These are phyloP conservation scores for Dynastes maya DNA, from an alignment of 2,888 invertebrate species.

Conservation along the genomic window DNA sequence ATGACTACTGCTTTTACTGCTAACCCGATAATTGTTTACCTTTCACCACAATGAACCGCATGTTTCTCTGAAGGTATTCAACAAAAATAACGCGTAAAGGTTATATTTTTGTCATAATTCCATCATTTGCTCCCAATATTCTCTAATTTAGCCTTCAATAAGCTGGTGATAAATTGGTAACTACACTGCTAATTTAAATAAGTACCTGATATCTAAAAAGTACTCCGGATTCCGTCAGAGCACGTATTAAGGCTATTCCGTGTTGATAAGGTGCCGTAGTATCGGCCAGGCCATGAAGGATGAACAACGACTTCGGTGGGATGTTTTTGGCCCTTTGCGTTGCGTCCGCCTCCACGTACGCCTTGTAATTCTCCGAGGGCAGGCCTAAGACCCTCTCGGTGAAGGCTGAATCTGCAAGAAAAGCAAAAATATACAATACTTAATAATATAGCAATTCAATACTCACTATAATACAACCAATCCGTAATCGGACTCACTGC, in stretches of 20 bases:
- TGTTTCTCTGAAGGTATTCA: no score
- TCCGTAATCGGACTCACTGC: conserved; percentile 96
- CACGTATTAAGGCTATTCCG: conserved; percentile 90
- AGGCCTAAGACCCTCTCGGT: conserved; percentile 95
- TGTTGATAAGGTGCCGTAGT: conserved; percentile 95
- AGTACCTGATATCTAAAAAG: conserved; percentile 93
- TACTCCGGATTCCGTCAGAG: conserved; percentile 89
- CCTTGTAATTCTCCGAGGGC: conserved; percentile 90
- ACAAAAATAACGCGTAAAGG: no score
- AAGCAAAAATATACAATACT: neutral
- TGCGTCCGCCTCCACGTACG: conserved; percentile 94
- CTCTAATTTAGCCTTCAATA: no score
- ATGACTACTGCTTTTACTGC: no score
- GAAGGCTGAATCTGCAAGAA: conserved; percentile 88
- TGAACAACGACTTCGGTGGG: conserved; percentile 88
- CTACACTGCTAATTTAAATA: neutral
- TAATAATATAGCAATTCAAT: neutral
- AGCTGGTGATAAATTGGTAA: no score
- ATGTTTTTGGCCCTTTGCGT: conserved; percentile 91
- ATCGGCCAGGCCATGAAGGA: conserved; percentile 95
- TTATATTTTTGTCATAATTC: no score
- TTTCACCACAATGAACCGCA: no score
- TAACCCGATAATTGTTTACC: no score
- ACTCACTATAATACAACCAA: conserved; percentile 95
- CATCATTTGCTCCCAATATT: no score